A percentile compares a stretch with the other conserved stretches of the same genome.
Conservation (phyloP, 2,888 invertebrate species). For the Dryococelus australis region DNA sequence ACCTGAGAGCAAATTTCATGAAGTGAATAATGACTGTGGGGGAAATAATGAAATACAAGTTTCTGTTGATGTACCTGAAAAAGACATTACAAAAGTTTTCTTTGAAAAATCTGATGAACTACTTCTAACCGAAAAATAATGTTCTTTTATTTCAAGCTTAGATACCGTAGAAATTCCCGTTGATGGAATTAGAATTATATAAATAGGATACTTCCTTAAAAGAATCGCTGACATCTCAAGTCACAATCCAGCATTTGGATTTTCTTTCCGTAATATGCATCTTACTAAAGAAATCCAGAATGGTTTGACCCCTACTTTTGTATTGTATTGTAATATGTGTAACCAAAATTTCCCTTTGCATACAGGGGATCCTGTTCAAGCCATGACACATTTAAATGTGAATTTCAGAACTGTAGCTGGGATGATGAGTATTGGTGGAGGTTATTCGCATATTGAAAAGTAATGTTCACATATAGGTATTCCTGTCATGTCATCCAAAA, state of each 20-base stretch:
- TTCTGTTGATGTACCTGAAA: too few species aligned
- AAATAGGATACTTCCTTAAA: not conserved
- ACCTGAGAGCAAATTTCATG: too few species aligned
- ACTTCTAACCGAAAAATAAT: not conserved
- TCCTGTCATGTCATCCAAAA: conserved; percentile 32
- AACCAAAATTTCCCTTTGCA: too few species aligned
- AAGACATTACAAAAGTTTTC: not conserved
- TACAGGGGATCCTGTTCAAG: too few species aligned
- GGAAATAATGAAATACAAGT: too few species aligned
- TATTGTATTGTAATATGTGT: too few species aligned
- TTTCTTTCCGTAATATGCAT: not conserved
- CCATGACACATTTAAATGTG: too few species aligned
- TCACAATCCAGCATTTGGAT: not conserved
- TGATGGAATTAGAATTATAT: not conserved
- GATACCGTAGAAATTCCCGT: not conserved
- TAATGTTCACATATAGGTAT: not conserved
- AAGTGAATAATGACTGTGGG: too few species aligned
- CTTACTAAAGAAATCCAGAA: not conserved
- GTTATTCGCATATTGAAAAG: not conserved
- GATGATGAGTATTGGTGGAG: too few species aligned
- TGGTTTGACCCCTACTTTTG: too few species aligned
- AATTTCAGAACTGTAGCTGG: too few species aligned
- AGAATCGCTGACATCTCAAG: not conserved
- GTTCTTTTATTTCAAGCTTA: not conserved
- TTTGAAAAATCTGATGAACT: not conserved